phyloP scores from a whole-genome alignment of 2,797 vertebrate genomes.

The Odontamblyopus lacepedii region DNA sequence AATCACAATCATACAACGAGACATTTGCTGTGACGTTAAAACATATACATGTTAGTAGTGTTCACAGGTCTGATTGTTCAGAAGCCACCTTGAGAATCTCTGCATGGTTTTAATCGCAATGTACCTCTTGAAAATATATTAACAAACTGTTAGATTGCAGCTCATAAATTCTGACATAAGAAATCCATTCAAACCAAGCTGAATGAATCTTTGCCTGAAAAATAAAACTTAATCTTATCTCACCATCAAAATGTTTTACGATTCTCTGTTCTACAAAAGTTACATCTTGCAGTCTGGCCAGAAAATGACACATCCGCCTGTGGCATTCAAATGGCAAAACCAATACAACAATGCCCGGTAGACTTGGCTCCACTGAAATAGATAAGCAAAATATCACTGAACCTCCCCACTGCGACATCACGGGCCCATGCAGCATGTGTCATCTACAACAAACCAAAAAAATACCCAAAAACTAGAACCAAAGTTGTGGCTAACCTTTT shows the following conservation, averaged over 20 bases:
- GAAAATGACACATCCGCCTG: constrained; percentile 10
- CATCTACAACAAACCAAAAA: constrained; percentile 1
- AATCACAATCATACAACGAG: no score
- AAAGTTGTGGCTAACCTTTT: not conserved
- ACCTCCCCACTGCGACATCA: constrained; percentile 6
- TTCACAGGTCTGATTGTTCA: no score
- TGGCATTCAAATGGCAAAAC: constrained; percentile 34
- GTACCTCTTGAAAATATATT: not conserved
- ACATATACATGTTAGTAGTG: no score
- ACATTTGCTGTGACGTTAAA: no score
- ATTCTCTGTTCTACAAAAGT: not conserved
- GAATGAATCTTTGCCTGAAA: not conserved
- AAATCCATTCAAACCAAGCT: not conserved
- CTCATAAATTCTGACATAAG: no score
- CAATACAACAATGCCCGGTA: constrained; percentile 19
- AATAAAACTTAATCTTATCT: not conserved
- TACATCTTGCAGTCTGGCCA: constrained; percentile 13
- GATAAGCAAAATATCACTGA: constrained; percentile 25
- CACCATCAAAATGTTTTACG: not conserved
- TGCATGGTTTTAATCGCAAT: not conserved
- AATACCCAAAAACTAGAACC: not conserved
- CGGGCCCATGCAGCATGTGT: constrained; percentile 12
- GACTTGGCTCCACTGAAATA: constrained; percentile 22
- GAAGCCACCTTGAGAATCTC: no score
- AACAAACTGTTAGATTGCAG: not conserved